These are phyloP conservation scores for Scaptomyza flava DNA, from an alignment of 2,888 invertebrate species.

Conservation along the genomic window DNA sequence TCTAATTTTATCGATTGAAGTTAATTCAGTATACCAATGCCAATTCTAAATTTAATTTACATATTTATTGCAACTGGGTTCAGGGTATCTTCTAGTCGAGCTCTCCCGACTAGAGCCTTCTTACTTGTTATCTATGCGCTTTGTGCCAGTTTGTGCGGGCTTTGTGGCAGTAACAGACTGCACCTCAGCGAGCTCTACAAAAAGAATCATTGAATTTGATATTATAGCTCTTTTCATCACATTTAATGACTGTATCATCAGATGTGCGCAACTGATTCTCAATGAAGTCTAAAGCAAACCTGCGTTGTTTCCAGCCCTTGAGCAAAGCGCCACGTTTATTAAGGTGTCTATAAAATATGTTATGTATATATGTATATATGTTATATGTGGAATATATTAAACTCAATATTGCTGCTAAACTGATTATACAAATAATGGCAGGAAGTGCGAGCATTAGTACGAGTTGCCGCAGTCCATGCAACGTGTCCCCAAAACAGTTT, in stretches of 20 bases:
- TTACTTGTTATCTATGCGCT: constrained; percentile 97
- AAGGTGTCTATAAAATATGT: constrained; percentile 85
- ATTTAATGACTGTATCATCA: constrained; percentile 89
- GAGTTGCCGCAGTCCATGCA: constrained; percentile 97
- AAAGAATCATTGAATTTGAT: not conserved
- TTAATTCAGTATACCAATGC: too few relatives aligned
- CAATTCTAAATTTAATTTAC: too few relatives aligned
- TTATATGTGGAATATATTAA: not conserved
- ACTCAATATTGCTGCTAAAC: constrained; percentile 93
- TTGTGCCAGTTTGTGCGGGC: constrained; percentile 92
- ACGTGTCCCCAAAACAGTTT: constrained; percentile 96
- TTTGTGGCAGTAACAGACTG: constrained; percentile 92
- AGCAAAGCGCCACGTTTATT: constrained; percentile 98
- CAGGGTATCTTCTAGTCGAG: too few relatives aligned
- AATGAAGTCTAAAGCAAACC: constrained; percentile 99
- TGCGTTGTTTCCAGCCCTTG: constrained; percentile 99
- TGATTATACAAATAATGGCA: constrained; percentile 96
- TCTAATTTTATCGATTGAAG: too few relatives aligned
- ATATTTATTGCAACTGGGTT: too few relatives aligned
- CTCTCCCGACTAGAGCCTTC: too few relatives aligned
- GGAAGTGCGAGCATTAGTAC: constrained; percentile 90
- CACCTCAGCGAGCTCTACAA: constrained; percentile 95
- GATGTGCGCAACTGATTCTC: constrained; percentile 97
- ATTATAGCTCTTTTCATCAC: not conserved
- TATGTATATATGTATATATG: not conserved